Conservation (phyloP, 2,797 vertebrate genomes). For the Sciaenops ocellatus region DNA sequence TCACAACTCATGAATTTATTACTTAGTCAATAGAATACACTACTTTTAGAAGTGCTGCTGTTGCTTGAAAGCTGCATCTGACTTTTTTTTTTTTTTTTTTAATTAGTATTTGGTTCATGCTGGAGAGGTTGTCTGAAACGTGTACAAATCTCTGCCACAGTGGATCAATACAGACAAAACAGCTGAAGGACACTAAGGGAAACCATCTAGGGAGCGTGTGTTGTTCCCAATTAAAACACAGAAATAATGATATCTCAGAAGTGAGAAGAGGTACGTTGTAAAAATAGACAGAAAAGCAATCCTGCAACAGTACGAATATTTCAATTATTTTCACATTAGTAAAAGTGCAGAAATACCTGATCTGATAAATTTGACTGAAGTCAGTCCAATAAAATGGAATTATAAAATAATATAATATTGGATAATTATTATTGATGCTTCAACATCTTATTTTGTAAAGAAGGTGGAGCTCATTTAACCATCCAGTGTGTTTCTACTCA, state of each 20-base stretch:
- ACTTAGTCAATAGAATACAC: too few species aligned
- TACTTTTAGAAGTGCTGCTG: not conserved
- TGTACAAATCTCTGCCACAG: not conserved
- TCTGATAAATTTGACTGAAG: too few species aligned
- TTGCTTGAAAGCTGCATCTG: not conserved
- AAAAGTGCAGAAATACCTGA: not conserved
- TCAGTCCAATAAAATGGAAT: not conserved
- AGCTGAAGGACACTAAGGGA: not conserved
- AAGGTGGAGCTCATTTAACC: not conserved
- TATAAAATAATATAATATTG: not conserved
- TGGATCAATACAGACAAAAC: constrained; percentile 5
- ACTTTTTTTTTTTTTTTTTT: not conserved
- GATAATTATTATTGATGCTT: not conserved
- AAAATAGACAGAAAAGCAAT: not conserved
- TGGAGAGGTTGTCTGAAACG: not conserved
- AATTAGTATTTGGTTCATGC: not conserved
- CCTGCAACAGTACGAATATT: not conserved
- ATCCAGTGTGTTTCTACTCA: too few species aligned
- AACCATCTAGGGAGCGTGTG: not conserved
- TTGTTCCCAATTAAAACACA: not conserved
- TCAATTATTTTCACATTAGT: too few species aligned
- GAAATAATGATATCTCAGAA: not conserved
- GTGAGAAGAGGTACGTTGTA: not conserved
- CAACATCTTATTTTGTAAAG: not conserved
- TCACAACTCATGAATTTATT: not conserved